phyloP scores from a whole-genome alignment of 2,113 vertebrate genomes.

The Antechinus flavipes region DNA sequence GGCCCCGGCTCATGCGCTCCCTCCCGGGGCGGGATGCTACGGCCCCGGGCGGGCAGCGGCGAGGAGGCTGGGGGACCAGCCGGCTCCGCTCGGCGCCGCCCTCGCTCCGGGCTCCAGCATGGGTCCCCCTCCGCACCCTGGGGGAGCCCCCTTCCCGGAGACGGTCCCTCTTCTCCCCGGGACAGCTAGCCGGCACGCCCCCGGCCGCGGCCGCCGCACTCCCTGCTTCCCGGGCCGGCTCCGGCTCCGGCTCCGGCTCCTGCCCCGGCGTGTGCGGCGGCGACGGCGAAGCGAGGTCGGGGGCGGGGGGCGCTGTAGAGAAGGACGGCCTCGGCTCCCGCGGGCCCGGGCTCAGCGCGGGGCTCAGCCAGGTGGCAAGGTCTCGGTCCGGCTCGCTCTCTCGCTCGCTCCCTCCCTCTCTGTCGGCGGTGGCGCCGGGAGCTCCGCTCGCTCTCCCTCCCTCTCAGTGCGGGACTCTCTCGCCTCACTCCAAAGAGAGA shows the following conservation, averaged over 20 bases:
- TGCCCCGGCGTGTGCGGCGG: slow-evolving; percentile 70
- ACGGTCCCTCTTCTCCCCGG: slow-evolving; percentile 47
- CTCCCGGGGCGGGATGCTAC: slow-evolving; percentile 69
- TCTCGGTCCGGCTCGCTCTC: slow-evolving; percentile 56
- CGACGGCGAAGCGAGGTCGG: slow-evolving; percentile 70
- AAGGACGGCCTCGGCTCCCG: slow-evolving; percentile 54
- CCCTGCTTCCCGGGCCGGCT: slow-evolving; percentile 68
- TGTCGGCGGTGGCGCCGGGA: slow-evolving; percentile 60
- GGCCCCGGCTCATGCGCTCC: slow-evolving; percentile 67
- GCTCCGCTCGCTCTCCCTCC: slow-evolving; percentile 69
- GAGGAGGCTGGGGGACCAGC: slow-evolving; percentile 72
- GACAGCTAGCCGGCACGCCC: slow-evolving; percentile 49
- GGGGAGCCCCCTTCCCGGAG: slow-evolving; percentile 60
- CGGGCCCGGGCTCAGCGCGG: slow-evolving; percentile 58
- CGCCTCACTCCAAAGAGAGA: slow-evolving; percentile 78
- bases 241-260: slow-evolving; percentile 48
- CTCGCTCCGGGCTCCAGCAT: slow-evolving; percentile 79
- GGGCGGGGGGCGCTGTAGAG: slow-evolving; percentile 65
- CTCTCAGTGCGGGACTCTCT: slow-evolving; percentile 79
- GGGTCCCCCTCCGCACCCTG: slow-evolving; percentile 75
- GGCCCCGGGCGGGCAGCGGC: slow-evolving; percentile 68
- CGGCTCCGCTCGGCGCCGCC: slow-evolving; percentile 82
- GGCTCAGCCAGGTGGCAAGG: slow-evolving; percentile 54
- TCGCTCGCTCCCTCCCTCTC: slow-evolving; percentile 57
- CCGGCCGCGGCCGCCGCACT: slow-evolving; percentile 56